These are phyloP conservation scores for Onychomys arenicola DNA, from an alignment of 2,797 vertebrate genomes.

Conservation along the genomic window DNA sequence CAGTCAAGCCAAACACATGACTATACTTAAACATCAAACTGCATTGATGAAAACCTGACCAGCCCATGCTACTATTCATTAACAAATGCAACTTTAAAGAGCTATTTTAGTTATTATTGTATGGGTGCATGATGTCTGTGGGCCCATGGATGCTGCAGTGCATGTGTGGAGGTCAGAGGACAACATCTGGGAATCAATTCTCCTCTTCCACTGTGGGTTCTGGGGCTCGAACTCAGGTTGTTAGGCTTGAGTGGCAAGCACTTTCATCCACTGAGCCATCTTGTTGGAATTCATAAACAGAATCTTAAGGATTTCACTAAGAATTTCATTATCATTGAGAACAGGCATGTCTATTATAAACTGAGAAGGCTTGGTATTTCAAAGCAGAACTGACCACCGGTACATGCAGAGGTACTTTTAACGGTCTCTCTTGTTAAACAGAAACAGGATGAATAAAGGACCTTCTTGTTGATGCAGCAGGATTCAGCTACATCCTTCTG, in stretches of 20 bases:
- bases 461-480: slow-evolving; percentile 92
- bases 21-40: background rate
- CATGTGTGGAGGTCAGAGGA: background rate
- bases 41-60: background rate
- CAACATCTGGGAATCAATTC: background rate
- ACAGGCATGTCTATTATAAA: background rate
- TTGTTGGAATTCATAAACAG: background rate
- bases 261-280: background rate
- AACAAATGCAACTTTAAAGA: background rate
- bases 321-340: background rate
- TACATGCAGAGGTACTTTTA: slow-evolving; percentile 96
- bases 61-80: background rate
- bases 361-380: background rate
- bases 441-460: slow-evolving; percentile 99
- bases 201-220: background rate
- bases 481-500: slow-evolving; percentile 87
- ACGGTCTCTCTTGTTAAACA: slow-evolving; percentile 99
- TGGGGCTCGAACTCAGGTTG: background rate
- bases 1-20: background rate
- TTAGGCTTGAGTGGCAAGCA: background rate
- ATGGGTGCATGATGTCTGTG: too few species aligned
- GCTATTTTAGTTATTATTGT: background rate
- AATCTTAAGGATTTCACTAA: background rate
- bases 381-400: background rate
- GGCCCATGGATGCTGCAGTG: background rate